Evolutionary conservation across 2,113 vertebrate genomes (phyloP).

Genomic region (Ascaphus truei): DNA sequence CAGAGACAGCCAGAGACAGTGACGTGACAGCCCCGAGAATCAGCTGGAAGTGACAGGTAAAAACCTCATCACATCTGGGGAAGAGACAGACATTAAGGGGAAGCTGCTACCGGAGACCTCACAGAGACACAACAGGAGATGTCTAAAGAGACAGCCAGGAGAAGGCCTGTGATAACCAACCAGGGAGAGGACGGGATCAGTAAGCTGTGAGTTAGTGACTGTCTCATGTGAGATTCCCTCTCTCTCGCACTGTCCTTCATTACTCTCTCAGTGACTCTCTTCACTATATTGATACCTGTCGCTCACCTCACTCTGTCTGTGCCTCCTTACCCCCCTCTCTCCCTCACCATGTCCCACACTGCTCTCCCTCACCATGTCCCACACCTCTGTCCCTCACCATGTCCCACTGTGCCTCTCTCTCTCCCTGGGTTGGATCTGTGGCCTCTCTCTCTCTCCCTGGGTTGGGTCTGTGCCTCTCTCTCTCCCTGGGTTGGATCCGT

Average conservation of each 20-base stretch:
- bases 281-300: slow-evolving; percentile 8
- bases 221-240: slow-evolving; percentile 9
- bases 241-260: slow-evolving; percentile 5
- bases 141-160: neutral
- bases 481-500: too few species aligned
- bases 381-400: neutral
- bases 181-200: neutral
- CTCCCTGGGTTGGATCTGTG: too few species aligned
- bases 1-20: too few species aligned
- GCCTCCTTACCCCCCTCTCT: slow-evolving; percentile 12
- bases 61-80: neutral
- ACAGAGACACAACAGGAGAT: neutral
- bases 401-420: too few species aligned
- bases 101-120: neutral
- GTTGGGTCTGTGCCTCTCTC: too few species aligned
- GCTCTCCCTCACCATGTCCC: slow-evolving; percentile 9
- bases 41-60: too few species aligned
- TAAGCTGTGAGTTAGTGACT: neutral
- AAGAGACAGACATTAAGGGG: neutral
- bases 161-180: neutral
- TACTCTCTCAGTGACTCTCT: neutral
- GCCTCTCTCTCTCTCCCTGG: too few species aligned
- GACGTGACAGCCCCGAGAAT: too few species aligned
- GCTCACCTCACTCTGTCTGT: neutral
- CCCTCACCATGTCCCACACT: slow-evolving; percentile 41